Evolutionary conservation across 2,113 vertebrate species (phyloP).

Genomic region (Megatriorchis doriae): DNA sequence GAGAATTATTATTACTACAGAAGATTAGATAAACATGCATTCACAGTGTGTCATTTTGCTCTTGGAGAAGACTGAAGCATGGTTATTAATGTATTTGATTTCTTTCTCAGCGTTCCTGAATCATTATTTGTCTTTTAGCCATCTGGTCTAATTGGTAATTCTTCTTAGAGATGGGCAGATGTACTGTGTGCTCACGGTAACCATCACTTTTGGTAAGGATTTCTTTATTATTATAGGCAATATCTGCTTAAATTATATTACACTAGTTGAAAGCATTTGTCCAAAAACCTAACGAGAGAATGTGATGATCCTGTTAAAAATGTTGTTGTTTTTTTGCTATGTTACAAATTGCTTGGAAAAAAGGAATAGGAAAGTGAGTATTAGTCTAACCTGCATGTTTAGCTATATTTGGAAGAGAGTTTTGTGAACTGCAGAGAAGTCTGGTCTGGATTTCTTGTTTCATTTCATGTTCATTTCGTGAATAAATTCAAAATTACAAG

Average conservation of each 20-base stretch:
- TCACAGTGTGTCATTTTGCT: neutral
- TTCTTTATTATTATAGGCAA: neutral
- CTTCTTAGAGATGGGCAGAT: neutral
- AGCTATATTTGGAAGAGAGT: neutral
- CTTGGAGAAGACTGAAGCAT: neutral
- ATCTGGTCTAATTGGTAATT: neutral
- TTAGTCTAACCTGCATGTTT: neutral
- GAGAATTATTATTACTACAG: conserved; percentile 3
- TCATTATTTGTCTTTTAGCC: neutral
- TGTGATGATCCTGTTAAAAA: neutral
- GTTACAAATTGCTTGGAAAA: neutral
- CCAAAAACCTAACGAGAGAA: neutral
- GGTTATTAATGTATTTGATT: neutral
- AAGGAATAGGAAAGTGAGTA: neutral
- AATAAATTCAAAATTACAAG: neutral
- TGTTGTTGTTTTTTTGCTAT: neutral
- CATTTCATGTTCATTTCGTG: neutral
- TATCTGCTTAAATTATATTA: neutral
- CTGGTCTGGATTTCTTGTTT: neutral
- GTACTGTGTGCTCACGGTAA: neutral
- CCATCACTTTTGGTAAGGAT: neutral
- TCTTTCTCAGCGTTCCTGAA: neutral
- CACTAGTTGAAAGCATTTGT: neutral
- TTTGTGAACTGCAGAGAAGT: neutral
- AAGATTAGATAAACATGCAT: neutral